These are phyloP conservation scores for Zaprionus lachaisei DNA, from an alignment of 1,140 invertebrate species.

Conservation along the genomic window DNA sequence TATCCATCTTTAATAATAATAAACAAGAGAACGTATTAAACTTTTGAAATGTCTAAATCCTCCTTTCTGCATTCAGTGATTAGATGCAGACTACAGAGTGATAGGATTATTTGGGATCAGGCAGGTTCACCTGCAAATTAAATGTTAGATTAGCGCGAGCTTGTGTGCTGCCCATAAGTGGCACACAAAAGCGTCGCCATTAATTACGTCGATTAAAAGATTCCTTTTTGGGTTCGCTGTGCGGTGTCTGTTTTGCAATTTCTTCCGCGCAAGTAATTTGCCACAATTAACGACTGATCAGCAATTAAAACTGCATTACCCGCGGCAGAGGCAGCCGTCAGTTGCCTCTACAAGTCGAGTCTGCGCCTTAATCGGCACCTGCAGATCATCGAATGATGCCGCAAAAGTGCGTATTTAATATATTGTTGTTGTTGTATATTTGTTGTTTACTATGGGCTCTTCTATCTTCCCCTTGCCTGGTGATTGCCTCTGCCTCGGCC, in stretches of 20 bases:
- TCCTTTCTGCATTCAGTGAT: background rate
- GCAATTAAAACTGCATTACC: constrained; percentile 77
- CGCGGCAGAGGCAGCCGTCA: constrained; percentile 20
- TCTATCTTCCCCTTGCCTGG: background rate
- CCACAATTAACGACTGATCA: constrained; percentile 77
- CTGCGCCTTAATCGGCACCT: constrained; percentile 58
- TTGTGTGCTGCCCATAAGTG: constrained; percentile 38
- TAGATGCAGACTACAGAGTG: background rate
- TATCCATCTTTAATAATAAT: too few relatives aligned
- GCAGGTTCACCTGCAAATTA: background rate
- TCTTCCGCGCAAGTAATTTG: constrained; percentile 61
- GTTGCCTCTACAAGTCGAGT: background rate
- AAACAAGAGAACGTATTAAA: too few relatives aligned
- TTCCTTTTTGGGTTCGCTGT: constrained; percentile 45
- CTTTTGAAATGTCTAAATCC: too few relatives aligned
- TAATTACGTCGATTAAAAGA: constrained; percentile 64
- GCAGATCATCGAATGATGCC: constrained; percentile 57
- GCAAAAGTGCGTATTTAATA: constrained; percentile 66
- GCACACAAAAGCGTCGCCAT: constrained; percentile 65
- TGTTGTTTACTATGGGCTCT: background rate
- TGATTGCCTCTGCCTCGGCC: constrained; percentile 32
- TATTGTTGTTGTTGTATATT: constrained; percentile 23
- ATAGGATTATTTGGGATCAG: background rate
- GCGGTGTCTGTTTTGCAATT: constrained; percentile 55
- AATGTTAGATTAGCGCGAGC: constrained; percentile 2